Percentiles rank a stretch among this genome's conserved stretches.
These are phyloP conservation scores for Bombus waltoni DNA, from an alignment of 1,140 invertebrate species.

Conservation along the genomic window DNA sequence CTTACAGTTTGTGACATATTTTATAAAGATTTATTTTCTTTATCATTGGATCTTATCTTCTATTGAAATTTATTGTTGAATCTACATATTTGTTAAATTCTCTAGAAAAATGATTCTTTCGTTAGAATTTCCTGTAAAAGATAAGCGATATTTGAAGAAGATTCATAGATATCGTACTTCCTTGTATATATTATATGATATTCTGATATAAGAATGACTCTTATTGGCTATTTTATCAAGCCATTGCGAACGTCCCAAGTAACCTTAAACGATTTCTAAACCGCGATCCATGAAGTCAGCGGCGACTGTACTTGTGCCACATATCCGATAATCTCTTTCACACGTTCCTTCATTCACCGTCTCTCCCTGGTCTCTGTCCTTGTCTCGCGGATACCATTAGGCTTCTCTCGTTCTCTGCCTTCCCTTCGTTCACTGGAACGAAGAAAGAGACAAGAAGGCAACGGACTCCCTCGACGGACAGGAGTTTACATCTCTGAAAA, in stretches of 20 bases:
- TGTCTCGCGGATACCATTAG: background rate
- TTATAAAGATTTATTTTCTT: no score
- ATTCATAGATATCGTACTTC: background rate
- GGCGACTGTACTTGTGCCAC: slow-evolving; percentile 40
- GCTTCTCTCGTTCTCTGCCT: slow-evolving; percentile 29
- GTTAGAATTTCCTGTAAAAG: background rate
- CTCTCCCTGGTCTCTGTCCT: slow-evolving; percentile 26
- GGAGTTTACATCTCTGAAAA: slow-evolving; percentile 11
- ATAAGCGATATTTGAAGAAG: background rate
- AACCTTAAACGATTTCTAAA: slow-evolving; percentile 38
- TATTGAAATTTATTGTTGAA: no score
- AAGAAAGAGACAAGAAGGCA: slow-evolving; percentile 15
- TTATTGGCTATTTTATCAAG: background rate
- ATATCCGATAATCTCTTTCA: slow-evolving; percentile 58
- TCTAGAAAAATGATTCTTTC: background rate
- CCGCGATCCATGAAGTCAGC: slow-evolving; percentile 20
- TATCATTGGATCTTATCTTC: no score
- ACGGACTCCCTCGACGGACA: background rate
- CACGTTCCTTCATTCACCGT: slow-evolving; percentile 61
- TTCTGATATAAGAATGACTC: background rate
- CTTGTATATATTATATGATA: background rate
- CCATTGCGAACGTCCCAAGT: background rate
- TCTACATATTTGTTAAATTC: background rate
- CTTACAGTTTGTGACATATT: background rate
- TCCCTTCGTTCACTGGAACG: slow-evolving; percentile 49